Evolutionary conservation across 2,113 vertebrate genomes (phyloP).

Genomic region (Hydrolagus affinis): DNA sequence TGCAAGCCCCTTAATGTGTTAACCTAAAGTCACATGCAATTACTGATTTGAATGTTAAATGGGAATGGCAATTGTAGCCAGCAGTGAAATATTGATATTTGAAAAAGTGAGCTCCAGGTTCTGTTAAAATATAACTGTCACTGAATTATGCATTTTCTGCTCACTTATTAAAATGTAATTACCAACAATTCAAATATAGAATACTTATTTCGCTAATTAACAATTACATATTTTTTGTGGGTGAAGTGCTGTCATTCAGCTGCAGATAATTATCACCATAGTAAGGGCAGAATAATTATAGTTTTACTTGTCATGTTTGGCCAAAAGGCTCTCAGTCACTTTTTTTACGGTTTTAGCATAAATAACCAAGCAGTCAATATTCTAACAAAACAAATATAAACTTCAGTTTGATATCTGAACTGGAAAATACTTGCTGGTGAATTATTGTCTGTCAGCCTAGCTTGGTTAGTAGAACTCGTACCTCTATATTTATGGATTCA

Average conservation of each 20-base stretch:
- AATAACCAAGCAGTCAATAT: too few relatives aligned
- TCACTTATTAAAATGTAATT: slow-evolving; percentile 19
- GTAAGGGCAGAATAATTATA: background rate
- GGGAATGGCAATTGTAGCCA: background rate
- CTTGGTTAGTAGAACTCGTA: too few relatives aligned
- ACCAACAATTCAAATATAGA: background rate
- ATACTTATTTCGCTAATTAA: background rate
- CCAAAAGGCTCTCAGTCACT: background rate
- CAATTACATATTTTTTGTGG: background rate
- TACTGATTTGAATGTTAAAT: background rate
- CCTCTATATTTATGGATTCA: too few relatives aligned
- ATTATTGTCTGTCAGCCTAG: background rate
- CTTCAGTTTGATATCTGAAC: background rate
- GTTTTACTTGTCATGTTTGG: background rate
- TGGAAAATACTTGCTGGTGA: background rate
- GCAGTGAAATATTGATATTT: background rate
- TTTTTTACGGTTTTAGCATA: background rate
- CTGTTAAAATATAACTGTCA: background rate
- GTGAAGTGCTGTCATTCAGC: background rate
- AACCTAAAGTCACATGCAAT: too few relatives aligned
- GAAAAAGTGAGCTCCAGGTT: background rate
- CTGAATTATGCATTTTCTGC: background rate
- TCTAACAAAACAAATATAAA: background rate
- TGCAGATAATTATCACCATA: background rate
- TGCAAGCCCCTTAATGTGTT: too few relatives aligned